Evolutionary conservation across 2,797 vertebrate genomes (phyloP), one percentile per base, ranked within the genome.

Genomic region (Astyanax mexicanus): DNA sequence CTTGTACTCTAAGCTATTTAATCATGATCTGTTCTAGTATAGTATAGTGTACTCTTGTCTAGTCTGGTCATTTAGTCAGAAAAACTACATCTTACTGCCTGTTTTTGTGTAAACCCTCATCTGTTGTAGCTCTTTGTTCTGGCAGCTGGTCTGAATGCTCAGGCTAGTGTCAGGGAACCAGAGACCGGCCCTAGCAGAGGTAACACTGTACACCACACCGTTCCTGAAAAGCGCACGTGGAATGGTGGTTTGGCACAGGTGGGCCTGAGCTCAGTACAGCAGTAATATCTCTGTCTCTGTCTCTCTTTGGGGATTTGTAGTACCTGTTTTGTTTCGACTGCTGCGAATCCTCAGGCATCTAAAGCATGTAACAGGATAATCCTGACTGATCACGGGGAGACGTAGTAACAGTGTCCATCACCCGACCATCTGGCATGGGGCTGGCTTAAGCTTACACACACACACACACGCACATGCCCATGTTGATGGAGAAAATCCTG

Each of bases 381-480:
- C 81, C 74, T 70, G 62, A 61, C 47, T 57, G 78, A 75, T 87
- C 71, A 60, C 65, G 45, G 61, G 49, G 75, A 67, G 80, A 81
- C 19, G 19, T 74, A 78, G 74, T 82, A 75, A 75, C 72, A 77
- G 80, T 74, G 77, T 81, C 80, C 73, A n/a, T 84, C 83, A 86
- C 57, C 67, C 57, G 66, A 73, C 77, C 38, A 71, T 64, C 78
- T 57, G 78, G 84, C 74, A 40, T 60, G 47, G 73, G 80, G 70
- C 83, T 73, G 69, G 27, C 64, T 78, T 67, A 57, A 72, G 64
- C 75, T 60, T 72, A 29, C 23, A 32, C 55, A 60, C 45, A 69
- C 52, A 1, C 66, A 74, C 76, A 82, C 42, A 4, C 52, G 1
- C 66, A 74, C 76, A 82, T 42, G 4, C 27, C 37, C 47, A 62